Percentiles rank a stretch among this genome's conserved stretches.
These are phyloP conservation scores for Xerus inauris DNA, from an alignment of 2,113 vertebrate species.

Conservation along the genomic window DNA sequence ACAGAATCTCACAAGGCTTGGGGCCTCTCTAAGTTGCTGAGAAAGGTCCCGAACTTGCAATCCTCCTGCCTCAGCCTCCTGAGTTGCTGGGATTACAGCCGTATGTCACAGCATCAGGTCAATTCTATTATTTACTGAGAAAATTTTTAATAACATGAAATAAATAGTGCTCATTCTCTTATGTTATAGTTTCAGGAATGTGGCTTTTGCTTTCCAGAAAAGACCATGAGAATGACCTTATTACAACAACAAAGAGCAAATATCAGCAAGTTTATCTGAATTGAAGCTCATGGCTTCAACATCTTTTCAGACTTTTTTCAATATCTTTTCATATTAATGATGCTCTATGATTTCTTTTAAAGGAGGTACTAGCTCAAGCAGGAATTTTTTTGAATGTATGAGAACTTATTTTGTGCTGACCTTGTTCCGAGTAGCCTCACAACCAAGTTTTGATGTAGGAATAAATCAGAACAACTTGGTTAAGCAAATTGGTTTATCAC, in stretches of 20 bases:
- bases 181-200: not conserved
- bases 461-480: not conserved
- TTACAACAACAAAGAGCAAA: not conserved
- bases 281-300: not conserved
- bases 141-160: slow-evolving; percentile 32
- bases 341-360: not conserved
- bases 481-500: not conserved
- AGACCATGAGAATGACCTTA: not conserved
- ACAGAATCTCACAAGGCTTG: too few relatives aligned
- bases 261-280: not conserved
- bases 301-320: not conserved
- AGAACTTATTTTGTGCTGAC: not conserved
- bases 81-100: too few relatives aligned
- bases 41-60: too few relatives aligned
- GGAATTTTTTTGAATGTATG: not conserved
- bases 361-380: not conserved
- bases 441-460: not conserved
- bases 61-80: too few relatives aligned
- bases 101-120: too few relatives aligned
- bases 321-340: slow-evolving; percentile 17
- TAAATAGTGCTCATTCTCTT: not conserved
- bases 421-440: not conserved
- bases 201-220: slow-evolving; percentile 21
- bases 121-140: not conserved
- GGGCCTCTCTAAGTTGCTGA: too few relatives aligned